Percentiles rank a stretch among this genome's conserved stretches.
Conservation (phyloP, 2,113 vertebrate genomes). For the Cebidichthys violaceus region DNA sequence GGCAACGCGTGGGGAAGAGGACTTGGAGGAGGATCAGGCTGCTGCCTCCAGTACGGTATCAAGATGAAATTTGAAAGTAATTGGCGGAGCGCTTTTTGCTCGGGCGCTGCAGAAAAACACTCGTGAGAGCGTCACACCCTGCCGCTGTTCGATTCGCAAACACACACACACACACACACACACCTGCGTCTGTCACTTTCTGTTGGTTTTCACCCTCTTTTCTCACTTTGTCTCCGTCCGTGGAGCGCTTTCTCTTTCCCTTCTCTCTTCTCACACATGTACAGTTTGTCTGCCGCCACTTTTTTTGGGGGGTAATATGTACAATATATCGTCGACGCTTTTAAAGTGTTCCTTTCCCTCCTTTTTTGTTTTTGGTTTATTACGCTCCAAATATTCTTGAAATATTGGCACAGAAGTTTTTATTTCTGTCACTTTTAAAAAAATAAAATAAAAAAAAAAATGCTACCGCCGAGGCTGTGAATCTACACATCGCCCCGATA, state of each 20-base stretch:
- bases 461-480: no score
- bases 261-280: background rate
- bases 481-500: background rate
- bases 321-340: background rate
- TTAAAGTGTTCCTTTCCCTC: background rate
- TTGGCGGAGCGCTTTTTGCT: slow-evolving; percentile 39
- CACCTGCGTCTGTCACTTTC: background rate
- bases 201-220: background rate
- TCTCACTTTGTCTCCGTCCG: background rate
- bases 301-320: background rate
- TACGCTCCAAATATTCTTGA: background rate
- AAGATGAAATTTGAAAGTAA: slow-evolving; percentile 38
- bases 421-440: no score
- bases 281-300: background rate
- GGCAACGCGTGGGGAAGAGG: background rate
- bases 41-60: background rate
- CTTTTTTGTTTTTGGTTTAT: background rate
- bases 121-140: slow-evolving; percentile 67
- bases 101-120: slow-evolving; percentile 50
- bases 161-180: background rate
- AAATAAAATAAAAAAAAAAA: no score
- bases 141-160: background rate
- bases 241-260: background rate
- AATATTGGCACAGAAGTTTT: background rate
- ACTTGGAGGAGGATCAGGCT: background rate